A percentile compares a stretch with the other conserved stretches of the same genome.
phyloP scores from a whole-genome alignment of 1,140 invertebrate species.

The Drosophila oshimai region DNA sequence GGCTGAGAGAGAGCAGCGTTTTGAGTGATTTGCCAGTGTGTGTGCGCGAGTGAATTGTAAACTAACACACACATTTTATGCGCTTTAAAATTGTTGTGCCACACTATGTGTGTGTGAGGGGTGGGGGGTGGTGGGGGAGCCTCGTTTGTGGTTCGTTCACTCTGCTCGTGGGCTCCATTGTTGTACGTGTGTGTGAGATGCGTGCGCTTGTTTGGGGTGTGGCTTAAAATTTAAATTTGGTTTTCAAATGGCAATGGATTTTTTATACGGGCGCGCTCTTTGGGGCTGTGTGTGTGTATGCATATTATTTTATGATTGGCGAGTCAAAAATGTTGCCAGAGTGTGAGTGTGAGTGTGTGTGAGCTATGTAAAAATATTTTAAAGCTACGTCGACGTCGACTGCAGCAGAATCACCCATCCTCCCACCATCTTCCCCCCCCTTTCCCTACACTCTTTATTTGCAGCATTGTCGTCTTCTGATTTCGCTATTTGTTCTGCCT shows the following conservation, averaged over 20 bases:
- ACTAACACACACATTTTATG: conserved; percentile 66
- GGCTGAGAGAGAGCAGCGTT: no score
- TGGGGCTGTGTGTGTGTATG: conserved; percentile 61
- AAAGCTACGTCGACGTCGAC: conserved; percentile 73
- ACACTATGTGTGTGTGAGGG: conserved; percentile 26
- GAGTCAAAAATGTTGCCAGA: conserved; percentile 42
- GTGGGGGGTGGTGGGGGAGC: conserved; percentile 18
- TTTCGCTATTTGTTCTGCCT: conserved; percentile 60
- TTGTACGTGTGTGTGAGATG: conserved; percentile 48
- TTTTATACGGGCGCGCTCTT: conserved; percentile 61
- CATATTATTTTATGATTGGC: conserved; percentile 81
- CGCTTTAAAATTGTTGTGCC: conserved; percentile 71
- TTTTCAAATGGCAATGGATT: conserved; percentile 73
- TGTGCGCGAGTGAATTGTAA: conserved; percentile 50
- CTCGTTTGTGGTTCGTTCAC: conserved; percentile 56
- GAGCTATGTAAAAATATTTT: conserved; percentile 79
- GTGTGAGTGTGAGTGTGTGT: conserved; percentile 14
- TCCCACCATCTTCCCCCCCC: neutral
- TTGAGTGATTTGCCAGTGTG: conserved; percentile 4
- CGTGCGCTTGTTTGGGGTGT: conserved; percentile 78
- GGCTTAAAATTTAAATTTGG: conserved; percentile 82
- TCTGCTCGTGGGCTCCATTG: conserved; percentile 67
- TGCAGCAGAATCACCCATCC: conserved; percentile 30
- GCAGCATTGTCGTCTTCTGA: conserved; percentile 53
- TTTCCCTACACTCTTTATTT: neutral